These are phyloP conservation scores for Rhea pennata DNA, from an alignment of 2,113 vertebrate genomes.

Conservation along the genomic window DNA sequence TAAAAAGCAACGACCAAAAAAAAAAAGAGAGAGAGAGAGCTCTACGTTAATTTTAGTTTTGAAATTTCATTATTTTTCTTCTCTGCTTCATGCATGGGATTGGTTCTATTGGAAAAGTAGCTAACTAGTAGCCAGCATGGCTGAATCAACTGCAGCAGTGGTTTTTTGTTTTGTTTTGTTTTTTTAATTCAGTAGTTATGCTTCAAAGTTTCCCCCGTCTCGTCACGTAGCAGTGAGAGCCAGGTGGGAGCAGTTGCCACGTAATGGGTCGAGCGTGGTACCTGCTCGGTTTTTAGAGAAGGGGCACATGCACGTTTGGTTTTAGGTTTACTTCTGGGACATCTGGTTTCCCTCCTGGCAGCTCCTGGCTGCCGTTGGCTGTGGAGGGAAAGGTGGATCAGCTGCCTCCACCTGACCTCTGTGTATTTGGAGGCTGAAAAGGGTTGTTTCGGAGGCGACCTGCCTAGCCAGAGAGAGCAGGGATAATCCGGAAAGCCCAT, in stretches of 20 bases:
- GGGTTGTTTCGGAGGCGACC: not conserved
- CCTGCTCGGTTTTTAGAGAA: not conserved
- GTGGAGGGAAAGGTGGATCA: not conserved
- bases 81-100: not conserved
- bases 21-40: not conserved
- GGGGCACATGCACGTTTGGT: not conserved
- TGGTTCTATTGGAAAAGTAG: constrained; percentile 8
- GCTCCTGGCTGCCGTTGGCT: not conserved
- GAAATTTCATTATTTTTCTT: constrained; percentile 1
- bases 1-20: not conserved
- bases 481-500: not conserved
- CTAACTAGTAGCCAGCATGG: not conserved
- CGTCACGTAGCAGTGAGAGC: not conserved
- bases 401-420: not conserved
- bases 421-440: not conserved
- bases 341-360: accelerated
- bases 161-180: not conserved
- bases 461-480: not conserved
- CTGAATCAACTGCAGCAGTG: constrained; percentile 26
- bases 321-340: accelerated
- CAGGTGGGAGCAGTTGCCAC: accelerated
- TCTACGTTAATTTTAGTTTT: constrained; percentile 10
- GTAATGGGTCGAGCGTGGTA: no score
- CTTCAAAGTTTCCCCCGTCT: not conserved
- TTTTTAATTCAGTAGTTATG: constrained; percentile 18